These are phyloP conservation scores for Heloderma charlesbogerti DNA, from an alignment of 2,113 vertebrate genomes.

Conservation along the genomic window DNA sequence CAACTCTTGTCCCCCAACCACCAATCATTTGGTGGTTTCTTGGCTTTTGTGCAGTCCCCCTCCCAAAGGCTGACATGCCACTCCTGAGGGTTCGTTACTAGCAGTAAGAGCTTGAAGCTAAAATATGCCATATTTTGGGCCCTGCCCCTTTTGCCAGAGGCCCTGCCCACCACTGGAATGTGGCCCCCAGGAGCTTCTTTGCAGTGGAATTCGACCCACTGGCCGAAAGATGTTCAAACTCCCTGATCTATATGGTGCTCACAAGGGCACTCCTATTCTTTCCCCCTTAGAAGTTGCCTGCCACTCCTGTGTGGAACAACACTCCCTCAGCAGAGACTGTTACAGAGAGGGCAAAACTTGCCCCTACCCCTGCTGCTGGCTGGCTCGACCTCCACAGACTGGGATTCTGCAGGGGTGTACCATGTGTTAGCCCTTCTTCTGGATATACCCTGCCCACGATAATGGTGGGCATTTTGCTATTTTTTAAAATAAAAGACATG, in stretches of 20 bases:
- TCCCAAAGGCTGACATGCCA: too few species aligned
- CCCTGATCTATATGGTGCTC: not conserved
- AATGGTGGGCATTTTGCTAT: not conserved
- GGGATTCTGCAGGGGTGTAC: not conserved
- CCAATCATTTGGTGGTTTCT: too few species aligned
- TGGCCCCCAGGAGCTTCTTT: too few species aligned
- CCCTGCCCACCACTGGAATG: too few species aligned
- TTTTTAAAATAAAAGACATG: constrained; percentile 2
- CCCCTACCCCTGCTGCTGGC: not conserved
- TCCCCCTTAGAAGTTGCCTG: not conserved
- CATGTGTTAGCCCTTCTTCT: not conserved
- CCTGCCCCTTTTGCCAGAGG: too few species aligned
- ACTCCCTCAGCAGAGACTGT: not conserved
- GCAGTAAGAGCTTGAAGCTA: too few species aligned
- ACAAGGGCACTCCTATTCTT: not conserved
- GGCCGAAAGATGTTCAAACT: too few species aligned
- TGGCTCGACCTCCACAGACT: not conserved
- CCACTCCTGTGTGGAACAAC: not conserved
- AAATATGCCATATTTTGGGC: too few species aligned
- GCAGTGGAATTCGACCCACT: too few species aligned
- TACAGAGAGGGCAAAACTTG: not conserved
- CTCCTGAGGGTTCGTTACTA: not conserved
- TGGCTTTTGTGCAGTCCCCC: too few species aligned
- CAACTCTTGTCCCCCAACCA: too few species aligned
- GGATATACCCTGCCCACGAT: not conserved